Conservation (phyloP, 2,888 invertebrate genomes). For the Lapara coniferarum region DNA sequence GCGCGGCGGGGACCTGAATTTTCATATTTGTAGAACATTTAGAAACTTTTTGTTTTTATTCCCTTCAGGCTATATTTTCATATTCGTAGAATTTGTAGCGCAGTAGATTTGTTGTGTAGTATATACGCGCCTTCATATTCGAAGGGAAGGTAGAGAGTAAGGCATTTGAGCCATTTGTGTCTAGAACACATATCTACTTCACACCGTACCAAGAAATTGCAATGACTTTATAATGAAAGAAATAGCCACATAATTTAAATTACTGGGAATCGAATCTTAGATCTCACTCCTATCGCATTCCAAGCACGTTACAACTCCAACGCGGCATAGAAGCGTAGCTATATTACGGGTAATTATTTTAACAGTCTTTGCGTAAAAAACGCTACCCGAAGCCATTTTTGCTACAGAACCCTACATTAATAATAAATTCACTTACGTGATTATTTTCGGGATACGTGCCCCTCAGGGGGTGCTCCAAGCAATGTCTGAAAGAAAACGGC, state of each 20-base stretch:
- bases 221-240: too few relatives aligned
- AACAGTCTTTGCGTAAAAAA: background rate
- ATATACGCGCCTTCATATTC: too few relatives aligned
- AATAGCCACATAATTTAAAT: too few relatives aligned
- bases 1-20: background rate
- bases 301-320: too few relatives aligned
- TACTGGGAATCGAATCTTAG: too few relatives aligned
- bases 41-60: background rate
- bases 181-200: too few relatives aligned
- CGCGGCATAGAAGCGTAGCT: too few relatives aligned
- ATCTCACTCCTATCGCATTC: too few relatives aligned
- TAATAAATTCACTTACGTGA: constrained; percentile 27
- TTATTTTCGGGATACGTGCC: constrained; percentile 25
- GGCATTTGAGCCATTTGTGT: too few relatives aligned
- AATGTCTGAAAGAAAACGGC: constrained; percentile 18
- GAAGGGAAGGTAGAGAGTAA: too few relatives aligned
- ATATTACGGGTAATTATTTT: constrained; percentile 13
- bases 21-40: background rate
- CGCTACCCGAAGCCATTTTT: background rate
- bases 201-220: too few relatives aligned
- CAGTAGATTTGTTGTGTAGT: too few relatives aligned
- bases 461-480: constrained; percentile 11
- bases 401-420: background rate
- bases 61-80: background rate
- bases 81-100: background rate